Percentiles rank a stretch among this genome's conserved stretches.
These are phyloP conservation scores for Pyxicephalus adspersus DNA, from an alignment of 2,113 vertebrate species.

Conservation along the genomic window DNA sequence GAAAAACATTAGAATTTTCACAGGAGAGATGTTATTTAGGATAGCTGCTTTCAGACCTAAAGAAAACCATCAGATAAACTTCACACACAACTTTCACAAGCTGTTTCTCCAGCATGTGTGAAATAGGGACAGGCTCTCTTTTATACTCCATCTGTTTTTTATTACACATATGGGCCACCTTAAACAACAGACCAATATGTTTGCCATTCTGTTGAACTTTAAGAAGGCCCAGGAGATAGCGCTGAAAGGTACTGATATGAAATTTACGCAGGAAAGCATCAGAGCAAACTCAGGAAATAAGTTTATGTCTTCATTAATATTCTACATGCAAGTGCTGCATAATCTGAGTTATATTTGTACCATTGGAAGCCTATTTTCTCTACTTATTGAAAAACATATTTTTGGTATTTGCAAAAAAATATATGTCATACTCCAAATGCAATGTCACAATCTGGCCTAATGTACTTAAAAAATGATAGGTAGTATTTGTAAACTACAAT, in stretches of 20 bases:
- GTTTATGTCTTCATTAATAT: constrained; percentile 17
- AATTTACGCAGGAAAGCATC: constrained; percentile 16
- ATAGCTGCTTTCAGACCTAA: constrained; percentile 19
- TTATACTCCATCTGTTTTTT: constrained; percentile 54
- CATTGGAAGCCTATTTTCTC: neutral
- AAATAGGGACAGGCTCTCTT: constrained; percentile 52
- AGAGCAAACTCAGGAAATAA: constrained; percentile 3
- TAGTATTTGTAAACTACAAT: too few relatives aligned
- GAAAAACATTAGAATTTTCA: constrained; percentile 1
- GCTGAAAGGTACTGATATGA: constrained; percentile 29
- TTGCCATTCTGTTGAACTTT: constrained; percentile 54
- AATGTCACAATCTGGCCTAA: too few relatives aligned
- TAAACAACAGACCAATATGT: constrained; percentile 56
- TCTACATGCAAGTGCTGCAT: neutral
- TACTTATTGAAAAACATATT: constrained; percentile 9
- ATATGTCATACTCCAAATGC: neutral
- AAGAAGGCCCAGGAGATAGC: constrained; percentile 38
- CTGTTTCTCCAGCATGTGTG: constrained; percentile 54
- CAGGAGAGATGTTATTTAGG: constrained; percentile 45
- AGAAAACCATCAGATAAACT: constrained; percentile 41
- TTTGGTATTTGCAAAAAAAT: neutral
- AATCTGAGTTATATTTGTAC: neutral
- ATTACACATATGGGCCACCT: constrained; percentile 48
- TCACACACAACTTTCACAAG: constrained; percentile 26
- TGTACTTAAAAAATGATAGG: too few relatives aligned